Evolutionary conservation across 1,140 invertebrate genomes (phyloP).

Genomic region (Diachasmimorpha longicaudata): DNA sequence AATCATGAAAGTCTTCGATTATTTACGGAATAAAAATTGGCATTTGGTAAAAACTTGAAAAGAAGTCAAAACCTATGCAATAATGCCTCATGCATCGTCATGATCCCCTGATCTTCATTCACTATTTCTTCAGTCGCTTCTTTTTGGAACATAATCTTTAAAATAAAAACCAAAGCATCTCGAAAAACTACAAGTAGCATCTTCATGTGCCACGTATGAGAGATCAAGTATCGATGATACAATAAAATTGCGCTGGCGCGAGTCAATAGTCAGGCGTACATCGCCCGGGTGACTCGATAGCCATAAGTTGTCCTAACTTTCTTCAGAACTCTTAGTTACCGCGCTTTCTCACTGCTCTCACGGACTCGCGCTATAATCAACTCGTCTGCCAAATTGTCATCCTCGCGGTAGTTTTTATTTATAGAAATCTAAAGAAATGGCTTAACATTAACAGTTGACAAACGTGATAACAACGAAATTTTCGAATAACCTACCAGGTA

Average conservation of each 20-base stretch:
- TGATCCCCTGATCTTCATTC: no score
- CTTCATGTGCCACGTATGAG: background rate
- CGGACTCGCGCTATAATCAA: background rate
- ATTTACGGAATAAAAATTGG: no score
- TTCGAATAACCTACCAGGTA: no score
- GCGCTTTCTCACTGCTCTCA: background rate
- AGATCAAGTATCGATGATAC: slow-evolving; percentile 37
- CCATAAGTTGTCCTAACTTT: slow-evolving; percentile 9
- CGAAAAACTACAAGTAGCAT: background rate
- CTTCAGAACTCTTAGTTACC: background rate
- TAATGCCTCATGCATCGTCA: no score
- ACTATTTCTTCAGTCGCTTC: no score
- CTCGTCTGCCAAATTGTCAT: background rate
- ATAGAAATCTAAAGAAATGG: no score
- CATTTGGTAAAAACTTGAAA: no score
- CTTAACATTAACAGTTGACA: background rate
- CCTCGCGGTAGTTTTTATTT: background rate
- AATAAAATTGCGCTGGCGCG: slow-evolving; percentile 57
- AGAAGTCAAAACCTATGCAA: no score
- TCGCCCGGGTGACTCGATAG: slow-evolving; percentile 44
- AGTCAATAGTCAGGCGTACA: slow-evolving; percentile 56
- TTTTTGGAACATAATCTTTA: no score
- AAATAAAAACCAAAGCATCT: background rate
- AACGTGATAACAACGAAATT: no score
- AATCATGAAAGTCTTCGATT: no score